Evolutionary conservation across 2,797 vertebrate genomes (phyloP), one percentile per base, ranked within the genome.

Genomic region (Euthynnus affinis): DNA sequence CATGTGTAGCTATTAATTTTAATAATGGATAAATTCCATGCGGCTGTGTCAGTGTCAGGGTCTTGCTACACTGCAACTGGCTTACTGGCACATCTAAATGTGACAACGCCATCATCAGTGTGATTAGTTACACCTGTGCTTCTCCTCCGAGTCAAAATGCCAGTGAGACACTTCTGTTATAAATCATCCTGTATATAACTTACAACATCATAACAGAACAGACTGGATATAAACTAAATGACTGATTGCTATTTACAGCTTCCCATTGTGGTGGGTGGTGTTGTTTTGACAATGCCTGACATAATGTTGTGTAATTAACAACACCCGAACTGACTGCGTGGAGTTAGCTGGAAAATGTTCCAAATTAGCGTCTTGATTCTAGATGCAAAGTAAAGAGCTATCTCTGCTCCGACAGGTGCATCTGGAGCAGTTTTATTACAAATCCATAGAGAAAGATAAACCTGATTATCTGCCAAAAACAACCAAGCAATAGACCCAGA

Each of bases 361-460:
- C 9, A 37, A 63, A 15, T 52, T 2, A 51, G 12, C 0, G 2
- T 22, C 4, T n/a, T 51, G 56, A 74, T 13, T 59, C 5, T n/a
- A 8, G 32, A 9, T 20, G 15, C 25, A 25, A 20, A 77, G 42
- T n/a, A 4, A 51, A 37, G 52, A 32, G 2, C 10, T 37, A 10
- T 44, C 55, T 71, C 58, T 37, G 34, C 56, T 40, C 56, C 71
- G 34, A 64, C 78, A 64, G 68, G 74, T 78, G 64, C 25, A 58
- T 80, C 67, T 78, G 64, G 57, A 71, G 56, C 4, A n/a, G 49
- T 79, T 68, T 80, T 71, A 87, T 74, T 52, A 78, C 62, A 8
- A 25, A 10, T 51, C 80, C 73, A n/a, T 48, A 74, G 81, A 79
- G 72, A 65, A 69, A 7, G 44, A 85, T 73, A 52, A 72, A 79